Base-by-base conservation (phyloP, 2,888 invertebrate genomes). In the Platycnemis pennipes region DNA sequence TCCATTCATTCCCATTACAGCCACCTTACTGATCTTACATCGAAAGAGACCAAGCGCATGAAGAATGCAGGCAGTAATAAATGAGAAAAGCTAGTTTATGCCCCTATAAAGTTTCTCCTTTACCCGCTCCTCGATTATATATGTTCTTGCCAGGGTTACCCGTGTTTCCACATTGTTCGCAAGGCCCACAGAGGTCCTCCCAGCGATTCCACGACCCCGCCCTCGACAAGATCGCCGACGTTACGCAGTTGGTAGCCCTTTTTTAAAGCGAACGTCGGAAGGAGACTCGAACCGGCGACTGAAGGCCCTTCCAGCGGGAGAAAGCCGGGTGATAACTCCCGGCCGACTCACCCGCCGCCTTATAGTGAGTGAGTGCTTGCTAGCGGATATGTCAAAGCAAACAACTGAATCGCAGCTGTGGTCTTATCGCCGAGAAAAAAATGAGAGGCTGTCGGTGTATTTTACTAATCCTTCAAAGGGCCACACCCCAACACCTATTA, bases 301-400 rank as follows among this genome's bases (percentile, higher is more conserved):
- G 91, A 37, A 42, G 44, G 91, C 44, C 42, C 91, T 13, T 63
- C 63, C 44, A 19, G 91, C 91, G 56, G 91, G 69, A 44, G 49
- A 63, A 69, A 42, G 56, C 91, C 69, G 69, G 91, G 91, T 91
- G 56, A 91, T 44, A 56, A 45, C 42, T 87, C 42, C 44, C 91
- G 44, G 44, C 11, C 42, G 4, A 37, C 16, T 37, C 22, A 19
- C 44, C 22, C 86, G 42, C 44, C 63, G 63, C 63, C 63, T 63
- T 26, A 26, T n/a, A 26, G 69, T 69, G 77, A 77, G 77, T 77
- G 37, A 77, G 31, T 37, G 77, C 37, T 77, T 31, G 37, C 37
- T 13, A 37, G 77, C 37, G 77, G 31, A 77, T 16, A 26, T 37
- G 77, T 77, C 77, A 77, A 0, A 0, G 77, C 37, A 37, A 11